Conservation (phyloP, 2,797 vertebrate genomes). For the Bryconaethiops microstoma region DNA sequence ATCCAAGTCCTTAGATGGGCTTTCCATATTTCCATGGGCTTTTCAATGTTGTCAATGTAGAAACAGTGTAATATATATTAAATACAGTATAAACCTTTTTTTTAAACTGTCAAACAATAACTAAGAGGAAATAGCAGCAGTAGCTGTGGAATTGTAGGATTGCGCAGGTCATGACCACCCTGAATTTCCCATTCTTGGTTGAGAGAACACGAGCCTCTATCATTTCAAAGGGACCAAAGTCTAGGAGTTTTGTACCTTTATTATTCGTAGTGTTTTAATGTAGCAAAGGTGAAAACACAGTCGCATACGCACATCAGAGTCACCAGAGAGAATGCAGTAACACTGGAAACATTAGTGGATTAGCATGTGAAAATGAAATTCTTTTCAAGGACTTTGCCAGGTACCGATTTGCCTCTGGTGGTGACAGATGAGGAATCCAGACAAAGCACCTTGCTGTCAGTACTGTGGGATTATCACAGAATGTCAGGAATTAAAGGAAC, state of each 20-base stretch:
- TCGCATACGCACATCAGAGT: not conserved
- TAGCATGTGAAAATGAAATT: slow-evolving; percentile 1
- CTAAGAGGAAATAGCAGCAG: not conserved
- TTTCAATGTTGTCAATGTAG: not conserved
- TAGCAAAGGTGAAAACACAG: slow-evolving; percentile 1
- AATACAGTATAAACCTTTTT: slow-evolving; percentile 26
- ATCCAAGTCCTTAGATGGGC: not conserved
- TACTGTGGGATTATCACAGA: not conserved
- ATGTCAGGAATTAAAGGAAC: not conserved
- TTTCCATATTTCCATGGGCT: not conserved
- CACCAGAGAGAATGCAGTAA: not conserved
- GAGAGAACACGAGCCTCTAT: not conserved
- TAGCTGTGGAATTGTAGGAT: not conserved
- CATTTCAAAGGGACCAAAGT: not conserved
- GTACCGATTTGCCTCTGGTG: not conserved
- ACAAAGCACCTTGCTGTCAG: not conserved
- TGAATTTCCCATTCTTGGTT: not conserved
- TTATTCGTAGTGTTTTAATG: slow-evolving; percentile 29
- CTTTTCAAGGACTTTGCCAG: not conserved
- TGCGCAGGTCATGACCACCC: not conserved
- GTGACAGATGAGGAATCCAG: slow-evolving; percentile 1
- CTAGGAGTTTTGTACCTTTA: slow-evolving; percentile 13
- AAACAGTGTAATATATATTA: slow-evolving; percentile 1
- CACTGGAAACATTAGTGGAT: not conserved
- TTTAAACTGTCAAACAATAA: not conserved